A percentile compares a stretch with the other conserved stretches of the same genome.
Evolutionary conservation across 2,888 invertebrate species (phyloP).

Genomic region (Stictocephala bisonia): DNA sequence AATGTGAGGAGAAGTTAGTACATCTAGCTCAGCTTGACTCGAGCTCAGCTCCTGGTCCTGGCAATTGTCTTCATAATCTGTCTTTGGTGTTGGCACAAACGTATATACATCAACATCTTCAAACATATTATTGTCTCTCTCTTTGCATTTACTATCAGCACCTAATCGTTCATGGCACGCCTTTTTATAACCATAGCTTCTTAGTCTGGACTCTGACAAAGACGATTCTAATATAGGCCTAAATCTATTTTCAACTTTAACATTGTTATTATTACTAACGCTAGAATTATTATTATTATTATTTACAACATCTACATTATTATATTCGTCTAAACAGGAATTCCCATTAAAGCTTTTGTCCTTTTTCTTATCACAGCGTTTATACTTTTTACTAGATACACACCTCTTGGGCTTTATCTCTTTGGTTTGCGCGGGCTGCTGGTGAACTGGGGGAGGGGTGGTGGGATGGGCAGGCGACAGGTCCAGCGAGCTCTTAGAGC

Average conservation of each 20-base stretch:
- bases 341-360: constrained; percentile 24
- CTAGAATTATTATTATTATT: constrained; percentile 31
- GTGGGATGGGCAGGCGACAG: constrained; percentile 27
- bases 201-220: constrained; percentile 20
- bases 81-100: constrained; percentile 53
- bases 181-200: constrained; percentile 31
- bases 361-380: constrained; percentile 41
- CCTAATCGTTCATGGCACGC: constrained; percentile 42
- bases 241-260: constrained; percentile 32
- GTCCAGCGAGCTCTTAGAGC: constrained; percentile 40
- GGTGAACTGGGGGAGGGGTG: constrained; percentile 39
- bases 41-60: not conserved
- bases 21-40: no score
- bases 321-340: constrained; percentile 20
- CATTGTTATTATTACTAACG: constrained; percentile 39
- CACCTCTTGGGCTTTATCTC: constrained; percentile 60
- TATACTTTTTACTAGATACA: constrained; percentile 29
- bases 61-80: constrained; percentile 28
- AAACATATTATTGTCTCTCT: constrained; percentile 44
- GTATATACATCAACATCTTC: constrained; percentile 52
- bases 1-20: constrained; percentile 51
- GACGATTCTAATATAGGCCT: constrained; percentile 8
- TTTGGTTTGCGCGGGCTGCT: constrained; percentile 40
- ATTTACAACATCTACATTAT: constrained; percentile 46
- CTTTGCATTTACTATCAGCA: constrained; percentile 17